These are phyloP conservation scores for Haliclystus octoradiatus DNA, from an alignment of 30 jellyfish, hydroid and myxozoan species.

Conservation along the genomic window DNA sequence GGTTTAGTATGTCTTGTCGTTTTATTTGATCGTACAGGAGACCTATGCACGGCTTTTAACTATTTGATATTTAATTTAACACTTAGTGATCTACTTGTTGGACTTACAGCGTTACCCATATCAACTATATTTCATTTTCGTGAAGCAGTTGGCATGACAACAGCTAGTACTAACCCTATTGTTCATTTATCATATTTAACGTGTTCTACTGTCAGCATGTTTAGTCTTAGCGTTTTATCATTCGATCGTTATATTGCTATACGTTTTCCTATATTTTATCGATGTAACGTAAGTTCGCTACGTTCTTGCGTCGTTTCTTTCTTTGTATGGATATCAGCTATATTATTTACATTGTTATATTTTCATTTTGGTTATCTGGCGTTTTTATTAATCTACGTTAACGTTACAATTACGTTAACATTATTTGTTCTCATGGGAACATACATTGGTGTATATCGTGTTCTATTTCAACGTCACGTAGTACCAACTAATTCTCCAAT, in stretches of 20 bases:
- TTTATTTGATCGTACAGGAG: constrained; percentile 21
- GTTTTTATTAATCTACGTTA: constrained; percentile 36
- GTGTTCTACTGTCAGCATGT: constrained; percentile 37
- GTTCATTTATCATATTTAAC: constrained; percentile 40
- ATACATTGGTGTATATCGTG: constrained; percentile 32
- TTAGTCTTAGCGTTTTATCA: constrained; percentile 31
- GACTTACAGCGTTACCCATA: constrained; percentile 38
- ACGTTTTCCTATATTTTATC: constrained; percentile 35
- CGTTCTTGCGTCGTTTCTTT: constrained; percentile 25
- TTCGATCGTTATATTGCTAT: constrained; percentile 58
- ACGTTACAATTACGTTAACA: constrained; percentile 45
- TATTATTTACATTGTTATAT: constrained; percentile 27
- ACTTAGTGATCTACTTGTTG: constrained; percentile 53
- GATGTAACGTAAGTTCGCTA: constrained; percentile 21
- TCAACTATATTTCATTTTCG: constrained; percentile 12
- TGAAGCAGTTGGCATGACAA: constrained; percentile 1
- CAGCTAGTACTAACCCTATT: constrained; percentile 10
- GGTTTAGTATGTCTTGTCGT: constrained; percentile 34
- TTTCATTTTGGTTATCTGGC: constrained; percentile 28
- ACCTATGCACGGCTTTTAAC: constrained; percentile 54
- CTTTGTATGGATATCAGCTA: constrained; percentile 31
- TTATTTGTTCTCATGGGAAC: constrained; percentile 24
- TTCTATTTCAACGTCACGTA: constrained; percentile 16
- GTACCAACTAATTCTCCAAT: constrained; percentile 15
- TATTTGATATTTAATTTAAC: constrained; percentile 53